phyloP scores from a whole-genome alignment of 2,888 invertebrate species.

The Polydrusus tereticollis region DNA sequence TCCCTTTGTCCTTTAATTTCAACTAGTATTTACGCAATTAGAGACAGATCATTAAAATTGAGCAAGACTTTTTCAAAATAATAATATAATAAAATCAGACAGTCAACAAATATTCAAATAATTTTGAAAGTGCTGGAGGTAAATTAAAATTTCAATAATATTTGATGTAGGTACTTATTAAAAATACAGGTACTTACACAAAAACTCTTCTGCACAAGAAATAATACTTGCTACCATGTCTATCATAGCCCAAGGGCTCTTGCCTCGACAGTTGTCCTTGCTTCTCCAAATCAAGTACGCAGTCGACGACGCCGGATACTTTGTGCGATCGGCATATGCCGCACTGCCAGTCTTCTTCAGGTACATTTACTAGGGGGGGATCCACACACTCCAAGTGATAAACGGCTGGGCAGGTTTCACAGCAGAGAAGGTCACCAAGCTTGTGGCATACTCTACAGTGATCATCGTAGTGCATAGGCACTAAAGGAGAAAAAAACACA shows the following conservation, averaged over 20 bases:
- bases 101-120: no score
- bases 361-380: constrained; percentile 93
- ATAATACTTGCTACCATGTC: constrained; percentile 98
- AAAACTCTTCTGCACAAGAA: constrained; percentile 93
- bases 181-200: constrained; percentile 77
- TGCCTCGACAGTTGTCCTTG: constrained; percentile 93
- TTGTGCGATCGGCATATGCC: constrained; percentile 92
- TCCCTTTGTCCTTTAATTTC: no score
- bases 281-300: constrained; percentile 90
- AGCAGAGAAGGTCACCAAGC: constrained; percentile 94
- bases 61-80: no score
- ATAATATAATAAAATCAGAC: no score
- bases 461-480: constrained; percentile 91
- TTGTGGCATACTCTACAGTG: constrained; percentile 94
- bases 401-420: constrained; percentile 98
- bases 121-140: no score
- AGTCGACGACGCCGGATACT: constrained; percentile 94
- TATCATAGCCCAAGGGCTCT: constrained; percentile 94
- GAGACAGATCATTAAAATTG: no score
- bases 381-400: constrained; percentile 98
- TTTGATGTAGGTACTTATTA: background rate
- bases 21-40: no score
- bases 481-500: constrained; percentile 63
- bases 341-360: constrained; percentile 98
- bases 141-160: no score